Conservation (phyloP, 2,797 vertebrate species). For the Poeciliopsis gracilis region DNA sequence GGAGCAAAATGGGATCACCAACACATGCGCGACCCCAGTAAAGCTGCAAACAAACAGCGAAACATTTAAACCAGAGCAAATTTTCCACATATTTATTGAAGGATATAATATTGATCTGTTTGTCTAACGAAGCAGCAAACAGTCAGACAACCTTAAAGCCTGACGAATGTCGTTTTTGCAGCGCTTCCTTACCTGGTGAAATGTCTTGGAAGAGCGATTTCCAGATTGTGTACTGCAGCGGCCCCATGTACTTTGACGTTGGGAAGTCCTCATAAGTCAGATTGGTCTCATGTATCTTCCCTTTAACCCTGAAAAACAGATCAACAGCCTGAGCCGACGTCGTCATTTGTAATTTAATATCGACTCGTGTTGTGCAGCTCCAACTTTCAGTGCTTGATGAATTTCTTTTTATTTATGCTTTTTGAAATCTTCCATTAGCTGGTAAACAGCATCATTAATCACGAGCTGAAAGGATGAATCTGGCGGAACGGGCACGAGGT, state of each 20-base stretch:
- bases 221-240: constrained; percentile 98
- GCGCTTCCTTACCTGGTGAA: constrained; percentile 86
- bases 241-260: constrained; percentile 97
- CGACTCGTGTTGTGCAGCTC: constrained; percentile 19
- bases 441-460: not conserved
- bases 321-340: constrained; percentile 46
- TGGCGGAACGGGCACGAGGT: not conserved
- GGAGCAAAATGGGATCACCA: not conserved
- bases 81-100: constrained; percentile 1
- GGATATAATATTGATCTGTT: constrained; percentile 1
- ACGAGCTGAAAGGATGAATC: not conserved
- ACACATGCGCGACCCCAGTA: not conserved
- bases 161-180: not conserved
- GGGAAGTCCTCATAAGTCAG: constrained; percentile 98
- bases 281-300: constrained; percentile 97
- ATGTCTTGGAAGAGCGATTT: constrained; percentile 97
- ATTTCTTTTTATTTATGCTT: not conserved
- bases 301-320: constrained; percentile 89
- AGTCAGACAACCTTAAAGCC: not conserved
- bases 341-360: constrained; percentile 23
- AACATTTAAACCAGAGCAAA: not conserved
- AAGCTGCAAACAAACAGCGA: not conserved
- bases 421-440: not conserved
- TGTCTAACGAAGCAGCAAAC: not conserved
- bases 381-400: not conserved